Percentiles rank a stretch among this genome's conserved stretches.
These are phyloP conservation scores for Phalanger gymnotis DNA, from an alignment of 2,797 vertebrate genomes.

Conservation along the genomic window DNA sequence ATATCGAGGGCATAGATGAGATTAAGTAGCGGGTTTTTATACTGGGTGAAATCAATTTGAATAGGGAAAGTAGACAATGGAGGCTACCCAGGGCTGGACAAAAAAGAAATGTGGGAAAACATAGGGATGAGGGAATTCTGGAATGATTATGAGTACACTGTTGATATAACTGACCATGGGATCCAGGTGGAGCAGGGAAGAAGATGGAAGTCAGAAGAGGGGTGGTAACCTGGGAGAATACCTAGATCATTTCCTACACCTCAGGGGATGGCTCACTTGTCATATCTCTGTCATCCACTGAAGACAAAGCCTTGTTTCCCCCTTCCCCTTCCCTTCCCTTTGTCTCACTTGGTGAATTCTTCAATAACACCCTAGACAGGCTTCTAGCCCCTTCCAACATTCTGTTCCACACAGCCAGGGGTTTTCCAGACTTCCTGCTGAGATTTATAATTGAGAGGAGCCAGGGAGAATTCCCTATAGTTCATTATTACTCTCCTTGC, in stretches of 20 bases:
- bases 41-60: not conserved
- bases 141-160: not conserved
- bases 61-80: not conserved
- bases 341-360: not conserved
- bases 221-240: not conserved
- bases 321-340: not conserved
- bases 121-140: not conserved
- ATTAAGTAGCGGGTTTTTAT: not conserved
- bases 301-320: not conserved
- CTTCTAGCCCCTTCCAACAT: constrained; percentile 2
- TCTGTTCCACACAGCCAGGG: not conserved
- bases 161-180: not conserved
- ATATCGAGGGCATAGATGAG: not conserved
- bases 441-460: constrained; percentile 69
- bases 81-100: not conserved
- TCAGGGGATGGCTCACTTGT: not conserved
- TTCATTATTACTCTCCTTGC: not conserved
- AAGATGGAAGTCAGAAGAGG: not conserved
- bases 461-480: constrained; percentile 57
- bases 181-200: not conserved
- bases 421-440: constrained; percentile 71
- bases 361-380: not conserved
- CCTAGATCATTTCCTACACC: not conserved
- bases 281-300: not conserved
- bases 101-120: not conserved